Evolutionary conservation across 2,888 invertebrate genomes (phyloP).

Genomic region (Diplolepis rosae): DNA sequence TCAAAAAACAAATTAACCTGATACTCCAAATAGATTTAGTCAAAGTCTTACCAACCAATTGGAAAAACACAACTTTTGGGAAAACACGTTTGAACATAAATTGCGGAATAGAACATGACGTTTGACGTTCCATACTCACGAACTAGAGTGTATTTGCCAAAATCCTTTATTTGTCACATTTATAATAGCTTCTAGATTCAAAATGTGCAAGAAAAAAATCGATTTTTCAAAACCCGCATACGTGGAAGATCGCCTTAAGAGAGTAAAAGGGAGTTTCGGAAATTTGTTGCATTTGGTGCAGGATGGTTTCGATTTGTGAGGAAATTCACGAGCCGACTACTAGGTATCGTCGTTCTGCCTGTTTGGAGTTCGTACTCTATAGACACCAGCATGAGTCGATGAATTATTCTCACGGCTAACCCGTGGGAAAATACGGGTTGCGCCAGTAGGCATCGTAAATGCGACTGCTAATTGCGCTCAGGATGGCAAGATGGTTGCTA

Average conservation of each 20-base stretch:
- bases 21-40: too few relatives aligned
- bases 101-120: too few relatives aligned
- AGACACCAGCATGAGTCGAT: slow-evolving; percentile 48
- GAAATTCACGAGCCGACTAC: slow-evolving; percentile 23
- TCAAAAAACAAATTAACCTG: too few relatives aligned
- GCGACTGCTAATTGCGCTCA: slow-evolving; percentile 67
- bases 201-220: too few relatives aligned
- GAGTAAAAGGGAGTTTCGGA: neutral
- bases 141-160: too few relatives aligned
- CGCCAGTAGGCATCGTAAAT: slow-evolving; percentile 69
- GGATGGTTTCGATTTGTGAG: slow-evolving; percentile 12
- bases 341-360: slow-evolving; percentile 18
- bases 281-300: slow-evolving; percentile 3
- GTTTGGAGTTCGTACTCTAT: slow-evolving; percentile 14
- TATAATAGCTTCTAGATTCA: too few relatives aligned
- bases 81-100: too few relatives aligned
- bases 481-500: slow-evolving; percentile 51
- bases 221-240: too few relatives aligned
- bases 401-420: slow-evolving; percentile 73
- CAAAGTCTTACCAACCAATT: too few relatives aligned
- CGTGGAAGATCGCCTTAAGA: neutral
- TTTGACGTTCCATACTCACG: too few relatives aligned
- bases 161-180: too few relatives aligned
- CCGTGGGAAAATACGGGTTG: slow-evolving; percentile 71
- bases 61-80: too few relatives aligned